Evolutionary conservation across 1,140 invertebrate genomes (phyloP).

Genomic region (Monomorium pharaonis): DNA sequence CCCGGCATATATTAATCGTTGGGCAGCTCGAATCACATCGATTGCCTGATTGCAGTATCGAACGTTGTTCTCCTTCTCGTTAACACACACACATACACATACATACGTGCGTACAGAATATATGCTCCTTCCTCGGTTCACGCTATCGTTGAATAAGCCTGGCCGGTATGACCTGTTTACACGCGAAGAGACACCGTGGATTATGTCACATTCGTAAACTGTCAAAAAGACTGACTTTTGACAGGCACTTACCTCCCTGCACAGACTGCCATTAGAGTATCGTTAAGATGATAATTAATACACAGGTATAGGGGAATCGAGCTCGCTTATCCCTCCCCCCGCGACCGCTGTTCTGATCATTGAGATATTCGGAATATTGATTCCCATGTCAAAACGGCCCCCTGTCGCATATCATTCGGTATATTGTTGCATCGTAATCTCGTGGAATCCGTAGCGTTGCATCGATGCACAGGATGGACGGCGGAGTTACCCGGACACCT

Average conservation of each 20-base stretch:
- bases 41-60: neutral
- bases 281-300: constrained; percentile 43
- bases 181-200: neutral
- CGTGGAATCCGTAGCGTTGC: neutral
- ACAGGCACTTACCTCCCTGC: constrained; percentile 68
- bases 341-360: neutral
- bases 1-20: constrained; percentile 68
- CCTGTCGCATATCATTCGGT: constrained; percentile 1
- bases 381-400: neutral
- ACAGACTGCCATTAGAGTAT: constrained; percentile 77
- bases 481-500: neutral
- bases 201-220: neutral
- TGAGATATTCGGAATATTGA: neutral
- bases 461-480: neutral
- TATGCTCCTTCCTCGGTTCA: neutral
- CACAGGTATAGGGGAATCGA: neutral
- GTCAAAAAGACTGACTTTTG: constrained; percentile 48
- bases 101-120: neutral
- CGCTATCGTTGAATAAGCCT: neutral
- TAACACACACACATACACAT: neutral
- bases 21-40: constrained; percentile 75
- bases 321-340: neutral
- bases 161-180: neutral
- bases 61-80: constrained; percentile 51
- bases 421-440: neutral